Conservation (phyloP, 2,797 vertebrate species). For the Anomalospiza imberbis region DNA sequence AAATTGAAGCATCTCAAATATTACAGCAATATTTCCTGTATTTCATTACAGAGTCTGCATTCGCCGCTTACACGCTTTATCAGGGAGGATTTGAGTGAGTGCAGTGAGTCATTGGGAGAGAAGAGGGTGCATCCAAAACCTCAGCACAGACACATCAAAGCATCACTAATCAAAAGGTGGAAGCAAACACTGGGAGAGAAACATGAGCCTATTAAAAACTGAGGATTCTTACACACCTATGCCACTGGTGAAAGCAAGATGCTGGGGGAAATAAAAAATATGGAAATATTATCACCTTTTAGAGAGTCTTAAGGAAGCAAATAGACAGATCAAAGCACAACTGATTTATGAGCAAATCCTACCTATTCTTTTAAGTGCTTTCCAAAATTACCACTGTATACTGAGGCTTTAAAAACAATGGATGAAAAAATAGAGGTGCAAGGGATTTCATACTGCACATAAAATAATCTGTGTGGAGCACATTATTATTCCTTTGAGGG, state of each 20-base stretch:
- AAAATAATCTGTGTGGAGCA: constrained; percentile 17
- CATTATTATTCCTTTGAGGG: constrained; percentile 27
- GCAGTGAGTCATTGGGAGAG: not conserved
- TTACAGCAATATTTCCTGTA: not conserved
- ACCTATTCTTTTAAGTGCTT: constrained; percentile 11
- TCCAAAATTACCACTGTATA: constrained; percentile 8
- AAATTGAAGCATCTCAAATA: not conserved
- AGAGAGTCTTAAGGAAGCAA: not conserved
- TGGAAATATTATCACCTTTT: not conserved
- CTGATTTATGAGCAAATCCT: constrained; percentile 5
- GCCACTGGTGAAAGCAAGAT: not conserved
- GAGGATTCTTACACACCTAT: not conserved
- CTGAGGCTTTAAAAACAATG: constrained; percentile 26
- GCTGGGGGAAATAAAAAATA: not conserved
- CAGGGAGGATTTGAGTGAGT: not conserved
- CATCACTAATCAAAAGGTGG: not conserved
- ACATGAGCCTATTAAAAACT: not conserved
- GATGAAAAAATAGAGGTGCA: not conserved
- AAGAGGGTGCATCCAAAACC: not conserved
- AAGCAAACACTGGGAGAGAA: not conserved
- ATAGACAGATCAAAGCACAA: constrained; percentile 19
- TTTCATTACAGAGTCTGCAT: not conserved
- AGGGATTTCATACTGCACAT: constrained; percentile 15
- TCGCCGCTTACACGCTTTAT: not conserved
- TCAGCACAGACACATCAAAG: not conserved